Percentiles rank a stretch among this genome's conserved stretches.
These are phyloP conservation scores for Nymphalis urticae DNA, from an alignment of 2,888 invertebrate species.

Conservation along the genomic window DNA sequence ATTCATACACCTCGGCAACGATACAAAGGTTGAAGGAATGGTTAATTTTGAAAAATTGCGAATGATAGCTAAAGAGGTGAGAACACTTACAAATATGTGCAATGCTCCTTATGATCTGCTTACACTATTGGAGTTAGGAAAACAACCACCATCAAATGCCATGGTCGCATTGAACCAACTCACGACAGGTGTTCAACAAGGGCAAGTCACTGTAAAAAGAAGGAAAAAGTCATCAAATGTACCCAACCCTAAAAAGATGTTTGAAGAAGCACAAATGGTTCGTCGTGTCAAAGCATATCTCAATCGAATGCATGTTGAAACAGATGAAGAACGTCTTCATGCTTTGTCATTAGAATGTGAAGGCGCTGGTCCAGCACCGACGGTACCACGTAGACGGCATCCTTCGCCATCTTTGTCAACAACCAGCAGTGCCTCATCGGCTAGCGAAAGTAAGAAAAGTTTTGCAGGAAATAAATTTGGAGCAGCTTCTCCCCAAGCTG, in stretches of 20 bases:
- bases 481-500: constrained; percentile 97
- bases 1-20: constrained; percentile 98
- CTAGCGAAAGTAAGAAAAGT: constrained; percentile 86
- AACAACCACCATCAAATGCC: constrained; percentile 92
- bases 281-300: constrained; percentile 97
- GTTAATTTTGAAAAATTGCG: constrained; percentile 99
- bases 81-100: constrained; percentile 95
- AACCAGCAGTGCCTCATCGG: constrained; percentile 94
- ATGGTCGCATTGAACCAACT: constrained; percentile 94
- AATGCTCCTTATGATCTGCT: constrained; percentile 95
- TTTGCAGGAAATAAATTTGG: constrained; percentile 87
- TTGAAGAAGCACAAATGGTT: constrained; percentile 99
- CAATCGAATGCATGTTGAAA: constrained; percentile 93
- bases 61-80: constrained; percentile 98
- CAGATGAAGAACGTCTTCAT: constrained; percentile 94
- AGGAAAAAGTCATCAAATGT: constrained; percentile 94
- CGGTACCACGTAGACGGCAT: constrained; percentile 88
- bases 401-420: constrained; percentile 96
- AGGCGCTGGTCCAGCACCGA: constrained; percentile 83
- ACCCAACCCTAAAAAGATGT: constrained; percentile 98
- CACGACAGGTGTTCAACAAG: constrained; percentile 86
- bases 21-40: constrained; percentile 92
- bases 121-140: constrained; percentile 91
- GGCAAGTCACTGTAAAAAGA: constrained; percentile 93
- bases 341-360: constrained; percentile 95